phyloP scores from a whole-genome alignment of 2,113 vertebrate genomes.

The Pedionomus torquatus region DNA sequence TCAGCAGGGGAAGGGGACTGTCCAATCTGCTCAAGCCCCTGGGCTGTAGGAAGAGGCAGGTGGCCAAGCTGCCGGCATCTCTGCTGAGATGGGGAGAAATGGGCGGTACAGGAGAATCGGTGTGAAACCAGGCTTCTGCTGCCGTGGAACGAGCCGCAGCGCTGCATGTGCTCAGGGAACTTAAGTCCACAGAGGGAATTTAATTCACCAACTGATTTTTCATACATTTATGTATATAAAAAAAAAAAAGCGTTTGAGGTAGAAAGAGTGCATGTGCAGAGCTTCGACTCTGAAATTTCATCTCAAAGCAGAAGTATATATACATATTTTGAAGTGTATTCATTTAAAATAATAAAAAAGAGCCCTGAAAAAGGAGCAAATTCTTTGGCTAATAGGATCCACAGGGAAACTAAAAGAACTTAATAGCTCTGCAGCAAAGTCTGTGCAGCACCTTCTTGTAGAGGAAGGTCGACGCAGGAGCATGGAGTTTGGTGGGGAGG shows the following conservation, averaged over 20 bases:
- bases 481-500: background rate
- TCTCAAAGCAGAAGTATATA: background rate
- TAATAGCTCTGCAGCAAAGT: conserved; percentile 11
- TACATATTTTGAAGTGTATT: conserved; percentile 15
- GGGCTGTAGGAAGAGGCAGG: too few relatives aligned
- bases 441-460: background rate
- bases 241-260: background rate
- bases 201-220: background rate
- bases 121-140: background rate
- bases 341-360: conserved; percentile 46
- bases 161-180: background rate
- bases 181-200: background rate
- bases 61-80: background rate
- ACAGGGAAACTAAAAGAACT: conserved; percentile 44
- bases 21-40: background rate
- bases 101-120: background rate
- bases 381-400: conserved; percentile 61
- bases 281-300: background rate
- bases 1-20: background rate
- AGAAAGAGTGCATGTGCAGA: background rate
- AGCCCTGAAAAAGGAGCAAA: conserved; percentile 8
- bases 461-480: background rate
- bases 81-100: background rate
- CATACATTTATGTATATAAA: background rate
- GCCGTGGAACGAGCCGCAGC: background rate